A percentile compares a stretch with the other conserved stretches of the same genome.
phyloP scores from a whole-genome alignment of 2,797 vertebrate genomes.

The Orientallactaga sibirica region DNA sequence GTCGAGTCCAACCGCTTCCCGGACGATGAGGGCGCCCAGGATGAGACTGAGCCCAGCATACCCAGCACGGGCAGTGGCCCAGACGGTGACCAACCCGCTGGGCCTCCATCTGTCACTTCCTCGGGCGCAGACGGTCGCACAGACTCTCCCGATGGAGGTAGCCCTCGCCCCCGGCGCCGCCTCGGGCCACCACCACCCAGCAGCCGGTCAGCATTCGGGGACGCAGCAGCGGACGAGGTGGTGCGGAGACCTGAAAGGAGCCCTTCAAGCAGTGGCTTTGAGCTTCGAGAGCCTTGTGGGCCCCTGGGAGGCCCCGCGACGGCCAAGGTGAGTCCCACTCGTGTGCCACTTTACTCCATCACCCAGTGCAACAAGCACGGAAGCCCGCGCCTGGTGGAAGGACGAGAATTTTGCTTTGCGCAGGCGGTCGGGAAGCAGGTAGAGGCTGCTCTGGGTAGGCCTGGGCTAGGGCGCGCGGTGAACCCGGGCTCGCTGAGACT shows the following conservation, averaged over 20 bases:
- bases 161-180: conserved; percentile 69
- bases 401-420: not conserved
- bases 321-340: conserved; percentile 80
- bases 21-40: conserved; percentile 91
- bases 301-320: conserved; percentile 68
- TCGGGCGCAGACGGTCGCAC: conserved; percentile 64
- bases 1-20: conserved; percentile 94
- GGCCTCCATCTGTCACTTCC: conserved; percentile 63
- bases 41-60: conserved; percentile 74
- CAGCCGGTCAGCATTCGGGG: conserved; percentile 64
- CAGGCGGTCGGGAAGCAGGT: not conserved
- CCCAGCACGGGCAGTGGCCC: conserved; percentile 57
- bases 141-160: conserved; percentile 73
- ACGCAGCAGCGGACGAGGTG: conserved; percentile 69
- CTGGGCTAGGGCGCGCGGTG: not conserved
- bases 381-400: not conserved
- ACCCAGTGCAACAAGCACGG: not conserved
- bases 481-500: not conserved
- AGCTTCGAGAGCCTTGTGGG: conserved; percentile 81
- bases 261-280: conserved; percentile 82
- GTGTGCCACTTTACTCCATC: not conserved
- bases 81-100: conserved; percentile 58
- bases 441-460: not conserved
- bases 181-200: conserved; percentile 49
- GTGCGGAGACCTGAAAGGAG: conserved; percentile 83